Base-by-base conservation (phyloP, 2,888 invertebrate species). In the Megalurothrips usitatus region DNA sequence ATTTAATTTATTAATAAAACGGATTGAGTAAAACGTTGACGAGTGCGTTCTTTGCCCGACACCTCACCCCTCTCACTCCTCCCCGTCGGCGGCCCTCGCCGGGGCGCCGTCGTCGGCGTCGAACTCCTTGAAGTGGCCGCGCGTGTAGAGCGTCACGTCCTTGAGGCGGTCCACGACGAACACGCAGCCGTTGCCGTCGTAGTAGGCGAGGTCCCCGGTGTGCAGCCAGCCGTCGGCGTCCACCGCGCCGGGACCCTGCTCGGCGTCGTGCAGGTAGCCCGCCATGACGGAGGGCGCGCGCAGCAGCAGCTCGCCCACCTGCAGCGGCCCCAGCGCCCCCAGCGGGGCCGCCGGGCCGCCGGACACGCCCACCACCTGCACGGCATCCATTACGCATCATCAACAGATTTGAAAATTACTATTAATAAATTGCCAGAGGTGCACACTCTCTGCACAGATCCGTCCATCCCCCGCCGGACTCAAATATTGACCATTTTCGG, bases 71-170 rank as follows among this genome's bases (percentile, higher is more conserved):
- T 9, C 26, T 75, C 68, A 26, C 11, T 75, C 68, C 23, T n/a
- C 23, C 68, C 26, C 68, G 26, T 3, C 26, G 58, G 11, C 19
- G 58, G 11, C 58, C 34, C 34, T 43, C 34, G 6, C 34, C 3
- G 34, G 34, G 34, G 6, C 34, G 6, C 34, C 6, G 34, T 43
- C 34, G 34, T 43, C 34, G 14, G 17, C 14, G 68, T 75, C 68
- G 68, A 75, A 75, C 68, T 75, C 68, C 68, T 75, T 75, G 68
- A 75, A 75, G 68, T 75, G 58, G 58, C 58, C 58, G 14, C 58
- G 68, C 68, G 68, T 75, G 68, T 75, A 75, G 11, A 75, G 23
- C 6, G 68, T 26, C 68, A 75, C 68, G 10, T 75, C 68, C 26
- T 12, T 9, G 23, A 75, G 68, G 23, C 68, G 68, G 68, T 75